Conservation (phyloP, 2,888 invertebrate genomes). For the Rhopalosiphum nymphaeae region DNA sequence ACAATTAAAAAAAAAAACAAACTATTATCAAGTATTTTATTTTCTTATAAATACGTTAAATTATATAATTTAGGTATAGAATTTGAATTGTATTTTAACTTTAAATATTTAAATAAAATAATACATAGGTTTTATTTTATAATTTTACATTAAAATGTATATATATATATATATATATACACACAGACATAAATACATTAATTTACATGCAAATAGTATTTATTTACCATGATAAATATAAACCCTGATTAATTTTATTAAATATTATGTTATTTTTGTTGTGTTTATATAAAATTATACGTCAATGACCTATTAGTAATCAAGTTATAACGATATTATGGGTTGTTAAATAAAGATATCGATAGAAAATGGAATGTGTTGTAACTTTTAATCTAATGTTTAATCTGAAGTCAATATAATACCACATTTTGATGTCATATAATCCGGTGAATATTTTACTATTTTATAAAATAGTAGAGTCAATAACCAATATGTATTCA, state of each 20-base stretch:
- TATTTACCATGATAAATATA: not conserved
- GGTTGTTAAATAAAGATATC: not conserved
- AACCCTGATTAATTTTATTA: not conserved
- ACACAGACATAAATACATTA: not conserved
- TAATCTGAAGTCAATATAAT: not conserved
- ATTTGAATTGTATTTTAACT: not conserved
- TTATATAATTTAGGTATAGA: not conserved
- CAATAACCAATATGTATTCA: conserved; percentile 1
- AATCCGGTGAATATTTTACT: not conserved
- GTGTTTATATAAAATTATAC: not conserved
- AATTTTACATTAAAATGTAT: not conserved
- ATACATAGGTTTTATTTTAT: not conserved
- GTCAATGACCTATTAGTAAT: conserved; percentile 10
- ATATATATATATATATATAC: not conserved
- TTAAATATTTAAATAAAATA: not conserved
- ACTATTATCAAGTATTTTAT: not conserved
- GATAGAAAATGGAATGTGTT: not conserved
- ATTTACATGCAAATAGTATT: not conserved
- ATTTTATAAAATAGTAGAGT: not conserved
- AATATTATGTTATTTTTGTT: not conserved
- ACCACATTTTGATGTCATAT: not conserved
- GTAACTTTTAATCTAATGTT: not conserved
- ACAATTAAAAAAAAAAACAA: not conserved
- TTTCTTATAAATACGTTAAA: not conserved
- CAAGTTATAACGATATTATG: conserved; percentile 1